Conservation (phyloP, 2,888 invertebrate species). For the Willowsia nigromaculata region DNA sequence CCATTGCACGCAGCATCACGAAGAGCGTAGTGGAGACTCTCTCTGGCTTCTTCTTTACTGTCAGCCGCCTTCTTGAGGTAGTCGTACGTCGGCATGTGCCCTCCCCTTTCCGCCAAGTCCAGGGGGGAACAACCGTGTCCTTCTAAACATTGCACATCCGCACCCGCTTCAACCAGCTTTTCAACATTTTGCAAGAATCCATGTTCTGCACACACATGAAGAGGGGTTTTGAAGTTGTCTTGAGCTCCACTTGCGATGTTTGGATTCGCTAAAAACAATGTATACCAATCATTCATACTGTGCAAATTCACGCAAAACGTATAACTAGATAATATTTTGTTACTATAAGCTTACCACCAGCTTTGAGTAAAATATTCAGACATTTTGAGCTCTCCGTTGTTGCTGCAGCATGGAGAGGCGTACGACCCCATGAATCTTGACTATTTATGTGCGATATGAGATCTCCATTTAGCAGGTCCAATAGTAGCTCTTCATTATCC, state of each 20-base stretch:
- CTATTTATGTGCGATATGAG: conserved; percentile 86
- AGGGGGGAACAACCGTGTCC: conserved; percentile 87
- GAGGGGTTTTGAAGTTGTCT: conserved; percentile 84
- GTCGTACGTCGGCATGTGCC: conserved; percentile 81
- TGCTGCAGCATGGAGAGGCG: conserved; percentile 91
- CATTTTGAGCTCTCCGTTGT: conserved; percentile 89
- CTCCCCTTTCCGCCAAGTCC: conserved; percentile 86
- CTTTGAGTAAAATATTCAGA: conserved; percentile 86
- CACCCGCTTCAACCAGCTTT: conserved; percentile 85
- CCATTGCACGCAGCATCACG: conserved; percentile 89
- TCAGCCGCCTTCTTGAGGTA: conserved; percentile 82
- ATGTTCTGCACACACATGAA: conserved; percentile 90
- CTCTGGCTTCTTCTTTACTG: conserved; percentile 87
- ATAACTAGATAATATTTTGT: neutral
- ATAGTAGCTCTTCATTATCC: conserved; percentile 92
- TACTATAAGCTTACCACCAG: conserved; percentile 82
- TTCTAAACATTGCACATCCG: conserved; percentile 85
- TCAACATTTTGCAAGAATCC: conserved; percentile 87
- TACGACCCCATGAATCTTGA: conserved; percentile 87
- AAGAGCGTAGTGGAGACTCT: conserved; percentile 88
- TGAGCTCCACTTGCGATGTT: conserved; percentile 85
- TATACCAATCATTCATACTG: no score
- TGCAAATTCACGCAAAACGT: no score
- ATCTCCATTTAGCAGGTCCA: conserved; percentile 87
- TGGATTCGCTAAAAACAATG: conserved; percentile 83